Conservation (phyloP, 2,797 vertebrate genomes). For the Phaenicophaeus curvirostris region DNA sequence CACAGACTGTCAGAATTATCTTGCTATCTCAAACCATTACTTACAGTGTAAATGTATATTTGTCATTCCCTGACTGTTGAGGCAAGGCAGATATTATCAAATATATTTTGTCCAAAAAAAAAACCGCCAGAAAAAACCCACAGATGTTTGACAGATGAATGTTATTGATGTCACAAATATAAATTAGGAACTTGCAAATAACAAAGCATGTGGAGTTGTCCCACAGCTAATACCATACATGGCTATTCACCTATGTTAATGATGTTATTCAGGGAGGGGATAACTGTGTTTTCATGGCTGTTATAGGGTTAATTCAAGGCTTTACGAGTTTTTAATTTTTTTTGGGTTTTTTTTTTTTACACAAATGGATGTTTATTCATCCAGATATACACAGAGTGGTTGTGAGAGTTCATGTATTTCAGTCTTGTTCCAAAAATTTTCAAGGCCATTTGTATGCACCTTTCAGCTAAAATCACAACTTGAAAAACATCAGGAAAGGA, state of each 20-base stretch:
- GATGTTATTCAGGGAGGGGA: background rate
- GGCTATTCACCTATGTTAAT: background rate
- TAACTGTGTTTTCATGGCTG: background rate
- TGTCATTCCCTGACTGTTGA: background rate
- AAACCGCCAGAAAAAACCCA: background rate
- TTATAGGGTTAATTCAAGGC: background rate
- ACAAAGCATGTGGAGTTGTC: background rate
- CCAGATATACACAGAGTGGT: background rate
- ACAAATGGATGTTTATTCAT: background rate
- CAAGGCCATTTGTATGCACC: background rate
- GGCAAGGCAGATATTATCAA: background rate
- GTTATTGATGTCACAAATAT: background rate
- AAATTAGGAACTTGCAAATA: background rate
- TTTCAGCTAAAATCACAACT: background rate
- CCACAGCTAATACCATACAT: background rate
- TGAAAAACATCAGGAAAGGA: background rate
- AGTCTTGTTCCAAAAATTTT: background rate
- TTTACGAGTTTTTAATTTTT: background rate
- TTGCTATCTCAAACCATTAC: background rate
- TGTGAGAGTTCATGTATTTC: background rate
- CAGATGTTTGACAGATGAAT: background rate
- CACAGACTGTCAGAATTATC: background rate
- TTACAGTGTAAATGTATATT: background rate
- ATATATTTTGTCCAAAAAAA: background rate
- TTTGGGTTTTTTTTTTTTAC: background rate